A percentile compares a stretch with the other conserved stretches of the same genome.
These are phyloP conservation scores for Melanchra persicariae DNA, from an alignment of 2,888 invertebrate species.

Conservation along the genomic window DNA sequence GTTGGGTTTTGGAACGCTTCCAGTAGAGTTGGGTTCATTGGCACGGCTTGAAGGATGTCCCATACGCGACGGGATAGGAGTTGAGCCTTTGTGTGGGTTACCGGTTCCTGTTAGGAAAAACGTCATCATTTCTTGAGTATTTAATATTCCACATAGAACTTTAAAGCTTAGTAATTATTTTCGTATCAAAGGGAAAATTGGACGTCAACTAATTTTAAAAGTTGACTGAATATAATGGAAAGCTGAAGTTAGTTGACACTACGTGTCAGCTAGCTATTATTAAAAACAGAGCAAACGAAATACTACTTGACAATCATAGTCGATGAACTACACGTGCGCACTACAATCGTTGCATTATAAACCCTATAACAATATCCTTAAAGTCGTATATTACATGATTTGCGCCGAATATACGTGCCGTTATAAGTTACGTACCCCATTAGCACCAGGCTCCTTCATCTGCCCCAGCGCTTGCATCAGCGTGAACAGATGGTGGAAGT, in stretches of 20 bases:
- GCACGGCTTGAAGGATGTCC: constrained; percentile 97
- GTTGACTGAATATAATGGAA: neutral
- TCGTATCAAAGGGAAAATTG: neutral
- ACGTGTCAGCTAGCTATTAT: neutral
- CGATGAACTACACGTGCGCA: neutral
- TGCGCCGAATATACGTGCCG: no score
- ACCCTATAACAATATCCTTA: neutral
- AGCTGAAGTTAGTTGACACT: no score
- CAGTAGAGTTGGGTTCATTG: constrained; percentile 96
- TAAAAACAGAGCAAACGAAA: neutral
- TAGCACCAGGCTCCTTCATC: constrained; percentile 95
- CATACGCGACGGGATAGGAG: constrained; percentile 97
- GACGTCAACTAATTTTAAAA: neutral
- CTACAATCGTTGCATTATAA: neutral
- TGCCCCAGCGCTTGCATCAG: constrained; percentile 97
- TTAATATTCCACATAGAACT: neutral
- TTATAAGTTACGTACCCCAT: constrained; percentile 88
- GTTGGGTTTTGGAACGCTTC: constrained; percentile 95
- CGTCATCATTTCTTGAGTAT: no score
- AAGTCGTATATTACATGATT: neutral
- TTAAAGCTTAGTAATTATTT: neutral
- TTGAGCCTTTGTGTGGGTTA: constrained; percentile 96
- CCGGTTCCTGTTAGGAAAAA: constrained; percentile 88
- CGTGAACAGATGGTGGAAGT: constrained; percentile 97
- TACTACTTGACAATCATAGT: no score